Base-by-base conservation (phyloP, 2,113 vertebrate genomes). In the Ameiurus melas region DNA sequence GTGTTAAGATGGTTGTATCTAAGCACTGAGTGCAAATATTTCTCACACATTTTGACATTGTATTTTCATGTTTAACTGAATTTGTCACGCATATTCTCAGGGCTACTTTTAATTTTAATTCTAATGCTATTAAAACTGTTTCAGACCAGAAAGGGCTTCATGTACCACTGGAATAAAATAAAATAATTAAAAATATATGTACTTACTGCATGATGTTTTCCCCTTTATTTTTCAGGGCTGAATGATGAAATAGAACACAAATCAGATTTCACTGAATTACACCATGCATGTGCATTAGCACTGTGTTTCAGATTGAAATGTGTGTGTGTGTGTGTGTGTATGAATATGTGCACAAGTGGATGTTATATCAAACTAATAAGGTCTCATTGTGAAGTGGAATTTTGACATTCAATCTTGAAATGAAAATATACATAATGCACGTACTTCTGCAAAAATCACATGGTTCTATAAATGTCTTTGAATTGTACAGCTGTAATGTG, bases 171-270 rank as follows among this genome's bases (percentile, higher is more conserved):
- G 43, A 66, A 82, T 87, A 33, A 87, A 82, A 84, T 64, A 83
- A 4, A 73, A 73, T 55, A 83, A 51, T 39, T 84, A 1, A 73
- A 73, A 55, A 83, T 33, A 55, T 83, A 83, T 73, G 73, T 84
- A 88, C 30, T 71, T 62, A 53, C 51, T 75, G 30, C 79, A 83
- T 36, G 86, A 66, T 86, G 25, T 60, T 60, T 79, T 39, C 39
- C 57, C 57, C 22, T 51, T 27, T 88, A 75, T 78, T 78, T 78
- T 78, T 51, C 58, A 77, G 71, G n/a, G 57, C 58, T 62, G 87
- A 58, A 88, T 88, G 87, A 88, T 88, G 87, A 88, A 88, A 88
- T 33, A 78, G 82, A 84, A 88, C 82, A 78, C 87, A 88, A 84
- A 84, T 88, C 87, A 84, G 39, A 78, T 88, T 88, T 77, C 87